Evolutionary conservation across 2,113 vertebrate species (phyloP).

Genomic region (Myiozetetes cayanensis): DNA sequence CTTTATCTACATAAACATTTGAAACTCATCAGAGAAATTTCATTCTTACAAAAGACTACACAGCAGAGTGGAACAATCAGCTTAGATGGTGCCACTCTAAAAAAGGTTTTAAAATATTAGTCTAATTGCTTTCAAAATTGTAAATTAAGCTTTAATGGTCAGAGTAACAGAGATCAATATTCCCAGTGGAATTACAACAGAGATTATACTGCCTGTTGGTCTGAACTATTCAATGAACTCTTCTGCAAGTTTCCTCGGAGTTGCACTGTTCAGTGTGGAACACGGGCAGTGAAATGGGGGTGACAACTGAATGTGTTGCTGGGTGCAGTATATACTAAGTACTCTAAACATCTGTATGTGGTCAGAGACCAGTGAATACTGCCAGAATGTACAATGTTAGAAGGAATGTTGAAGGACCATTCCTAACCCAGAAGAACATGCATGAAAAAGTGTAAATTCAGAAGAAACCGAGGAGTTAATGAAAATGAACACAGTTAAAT

Average conservation of each 20-base stretch:
- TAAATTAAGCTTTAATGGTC: conserved; percentile 62
- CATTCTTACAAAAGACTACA: neutral
- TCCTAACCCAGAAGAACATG: neutral
- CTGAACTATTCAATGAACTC: conserved; percentile 17
- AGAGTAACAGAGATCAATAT: conserved; percentile 34
- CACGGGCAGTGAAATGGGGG: neutral
- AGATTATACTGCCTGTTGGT: conserved; percentile 5
- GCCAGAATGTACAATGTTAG: neutral
- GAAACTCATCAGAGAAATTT: conserved; percentile 24
- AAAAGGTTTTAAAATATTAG: conserved; percentile 46
- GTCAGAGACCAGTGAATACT: neutral
- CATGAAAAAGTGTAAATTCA: neutral
- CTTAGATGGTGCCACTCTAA: conserved; percentile 30
- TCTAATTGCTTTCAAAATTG: conserved; percentile 47
- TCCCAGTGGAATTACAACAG: neutral
- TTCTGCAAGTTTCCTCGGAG: conserved; percentile 10
- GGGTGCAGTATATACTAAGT: neutral
- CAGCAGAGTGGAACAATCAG: conserved; percentile 36
- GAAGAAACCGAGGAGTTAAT: neutral
- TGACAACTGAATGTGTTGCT: neutral
- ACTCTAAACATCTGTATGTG: neutral
- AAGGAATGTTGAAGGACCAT: neutral
- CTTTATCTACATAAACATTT: conserved; percentile 4
- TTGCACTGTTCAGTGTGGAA: neutral
- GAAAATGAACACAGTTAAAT: neutral